Evolutionary conservation across 2,113 vertebrate species (phyloP).

Genomic region (Poeciliopsis prolifica): DNA sequence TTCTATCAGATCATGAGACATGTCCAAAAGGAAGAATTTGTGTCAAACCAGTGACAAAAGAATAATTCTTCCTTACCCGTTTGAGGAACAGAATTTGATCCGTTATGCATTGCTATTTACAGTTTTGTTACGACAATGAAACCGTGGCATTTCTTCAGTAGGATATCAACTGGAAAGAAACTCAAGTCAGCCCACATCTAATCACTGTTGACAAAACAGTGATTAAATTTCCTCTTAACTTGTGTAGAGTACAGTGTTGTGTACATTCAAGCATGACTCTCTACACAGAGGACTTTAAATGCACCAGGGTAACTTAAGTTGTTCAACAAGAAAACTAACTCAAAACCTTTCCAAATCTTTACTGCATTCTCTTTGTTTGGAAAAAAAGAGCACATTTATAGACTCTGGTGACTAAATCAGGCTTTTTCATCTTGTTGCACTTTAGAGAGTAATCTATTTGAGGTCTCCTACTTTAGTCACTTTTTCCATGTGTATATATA

Average conservation of each 20-base stretch:
- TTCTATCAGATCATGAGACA: constrained; percentile 5
- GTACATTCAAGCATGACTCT: not conserved
- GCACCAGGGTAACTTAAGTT: not conserved
- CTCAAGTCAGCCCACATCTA: not conserved
- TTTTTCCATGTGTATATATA: not conserved
- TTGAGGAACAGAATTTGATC: not conserved
- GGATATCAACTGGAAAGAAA: not conserved
- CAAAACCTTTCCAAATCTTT: not conserved
- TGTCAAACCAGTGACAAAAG: no score
- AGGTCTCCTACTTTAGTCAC: not conserved
- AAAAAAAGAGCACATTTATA: not conserved
- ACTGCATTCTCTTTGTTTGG: not conserved
- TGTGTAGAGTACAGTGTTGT: not conserved
- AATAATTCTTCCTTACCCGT: not conserved
- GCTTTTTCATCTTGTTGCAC: not conserved
- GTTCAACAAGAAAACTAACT: not conserved
- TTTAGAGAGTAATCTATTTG: not conserved
- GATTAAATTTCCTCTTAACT: not conserved
- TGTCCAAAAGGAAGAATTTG: constrained; percentile 61
- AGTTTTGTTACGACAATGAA: not conserved
- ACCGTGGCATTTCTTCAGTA: not conserved
- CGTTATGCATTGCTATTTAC: not conserved
- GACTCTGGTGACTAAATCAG: not conserved
- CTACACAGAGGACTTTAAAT: not conserved
- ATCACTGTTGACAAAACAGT: not conserved